phyloP scores from a whole-genome alignment of 2,888 invertebrate genomes.

The Pristionchus maxplancki region DNA sequence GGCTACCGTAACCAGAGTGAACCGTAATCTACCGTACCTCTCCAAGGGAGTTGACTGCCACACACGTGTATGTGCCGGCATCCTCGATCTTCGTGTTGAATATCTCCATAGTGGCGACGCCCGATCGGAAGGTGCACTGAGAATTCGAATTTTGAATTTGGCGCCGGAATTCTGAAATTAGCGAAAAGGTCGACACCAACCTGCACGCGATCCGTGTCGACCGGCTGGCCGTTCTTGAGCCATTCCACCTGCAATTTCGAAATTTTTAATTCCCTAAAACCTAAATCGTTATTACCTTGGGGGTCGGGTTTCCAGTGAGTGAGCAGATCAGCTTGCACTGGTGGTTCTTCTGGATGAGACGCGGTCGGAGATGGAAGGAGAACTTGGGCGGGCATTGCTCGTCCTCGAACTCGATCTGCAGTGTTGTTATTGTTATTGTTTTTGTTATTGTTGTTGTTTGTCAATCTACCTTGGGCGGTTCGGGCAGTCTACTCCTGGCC shows the following conservation, averaged over 20 bases:
- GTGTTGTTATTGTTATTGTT: background rate
- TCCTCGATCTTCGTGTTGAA: conserved; percentile 93
- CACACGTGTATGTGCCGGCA: conserved; percentile 95
- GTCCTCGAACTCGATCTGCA: conserved; percentile 85
- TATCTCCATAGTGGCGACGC: conserved; percentile 97
- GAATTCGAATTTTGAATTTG: conserved; percentile 88
- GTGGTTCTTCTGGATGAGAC: conserved; percentile 93
- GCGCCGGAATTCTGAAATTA: conserved; percentile 86
- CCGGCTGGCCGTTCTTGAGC: conserved; percentile 91
- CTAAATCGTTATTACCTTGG: conserved; percentile 84
- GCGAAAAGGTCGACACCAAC: background rate
- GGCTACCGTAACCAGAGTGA: background rate
- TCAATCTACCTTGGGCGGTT: conserved; percentile 35
- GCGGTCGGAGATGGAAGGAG: conserved; percentile 97
- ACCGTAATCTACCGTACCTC: conserved; percentile 80
- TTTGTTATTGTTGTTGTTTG: background rate
- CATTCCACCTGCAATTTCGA: conserved; percentile 68
- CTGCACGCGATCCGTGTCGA: conserved; percentile 85
- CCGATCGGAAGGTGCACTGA: conserved; percentile 91
- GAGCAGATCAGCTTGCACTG: conserved; percentile 98
- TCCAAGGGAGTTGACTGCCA: conserved; percentile 94
- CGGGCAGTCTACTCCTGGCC: conserved; percentile 31
- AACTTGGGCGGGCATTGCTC: conserved; percentile 94
- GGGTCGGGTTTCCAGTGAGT: conserved; percentile 93
- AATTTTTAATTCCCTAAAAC: background rate